Conservation (phyloP, 1,140 invertebrate genomes). For the Drosophila lowei region DNA sequence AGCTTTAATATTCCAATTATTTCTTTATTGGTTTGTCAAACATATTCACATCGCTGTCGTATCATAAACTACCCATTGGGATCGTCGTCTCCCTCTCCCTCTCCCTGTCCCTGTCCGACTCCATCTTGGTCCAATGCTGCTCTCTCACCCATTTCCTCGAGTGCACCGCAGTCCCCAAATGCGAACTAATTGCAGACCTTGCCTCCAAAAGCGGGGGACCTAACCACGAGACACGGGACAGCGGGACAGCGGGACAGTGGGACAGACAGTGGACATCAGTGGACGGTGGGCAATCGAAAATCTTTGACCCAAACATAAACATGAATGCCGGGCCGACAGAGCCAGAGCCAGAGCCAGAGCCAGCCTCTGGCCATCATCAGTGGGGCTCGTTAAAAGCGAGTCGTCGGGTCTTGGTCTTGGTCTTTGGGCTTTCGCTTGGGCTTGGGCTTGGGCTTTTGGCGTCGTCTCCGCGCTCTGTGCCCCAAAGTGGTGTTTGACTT, state of each 20-base stretch:
- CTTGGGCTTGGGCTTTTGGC: too few species aligned
- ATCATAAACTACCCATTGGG: conserved; percentile 27
- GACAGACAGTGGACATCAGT: neutral
- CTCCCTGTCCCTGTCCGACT: too few species aligned
- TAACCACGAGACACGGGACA: conserved; percentile 4
- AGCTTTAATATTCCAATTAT: conserved; percentile 26
- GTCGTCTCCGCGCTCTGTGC: conserved; percentile 5
- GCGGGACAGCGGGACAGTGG: conserved; percentile 2
- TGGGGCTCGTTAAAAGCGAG: conserved; percentile 63
- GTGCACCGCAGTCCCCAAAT: conserved; percentile 10
- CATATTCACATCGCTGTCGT: conserved; percentile 28
- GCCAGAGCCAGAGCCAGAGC: too few species aligned
- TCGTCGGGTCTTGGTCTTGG: neutral
- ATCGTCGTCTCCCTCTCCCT: too few species aligned
- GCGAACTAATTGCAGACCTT: conserved; percentile 49
- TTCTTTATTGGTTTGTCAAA: conserved; percentile 27
- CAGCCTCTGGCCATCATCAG: conserved; percentile 64
- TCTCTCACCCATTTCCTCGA: conserved; percentile 20
- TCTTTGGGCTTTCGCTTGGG: too few species aligned
- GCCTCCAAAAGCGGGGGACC: conserved; percentile 15
- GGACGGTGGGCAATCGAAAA: conserved; percentile 47
- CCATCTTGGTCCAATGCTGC: too few species aligned
- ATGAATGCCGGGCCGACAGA: conserved; percentile 33
- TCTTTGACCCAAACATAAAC: conserved; percentile 53
- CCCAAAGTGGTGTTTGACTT: conserved; percentile 17